Conservation (phyloP, 2,888 invertebrate species). For the Melitaea athalia region DNA sequence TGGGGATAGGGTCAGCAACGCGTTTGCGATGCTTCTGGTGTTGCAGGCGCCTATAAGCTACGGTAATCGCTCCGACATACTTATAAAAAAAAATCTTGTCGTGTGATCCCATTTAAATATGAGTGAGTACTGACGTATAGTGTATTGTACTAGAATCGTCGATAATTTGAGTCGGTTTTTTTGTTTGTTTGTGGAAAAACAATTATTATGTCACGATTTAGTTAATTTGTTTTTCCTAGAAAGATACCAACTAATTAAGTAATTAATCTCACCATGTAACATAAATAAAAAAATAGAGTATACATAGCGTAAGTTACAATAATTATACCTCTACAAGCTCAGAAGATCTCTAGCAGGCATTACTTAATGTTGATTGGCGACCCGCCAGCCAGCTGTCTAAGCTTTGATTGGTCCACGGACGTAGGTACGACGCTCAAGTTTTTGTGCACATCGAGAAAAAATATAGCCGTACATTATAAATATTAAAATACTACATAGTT, state of each 20-base stretch:
- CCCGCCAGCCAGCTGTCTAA: conserved; percentile 28
- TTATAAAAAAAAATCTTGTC: no score
- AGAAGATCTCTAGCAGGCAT: conserved; percentile 7
- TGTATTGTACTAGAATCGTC: no score
- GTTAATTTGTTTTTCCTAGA: not conserved
- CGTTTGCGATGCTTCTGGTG: no score
- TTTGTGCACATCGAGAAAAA: conserved; percentile 19
- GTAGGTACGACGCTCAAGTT: conserved; percentile 25
- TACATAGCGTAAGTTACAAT: conserved; percentile 4
- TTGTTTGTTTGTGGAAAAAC: no score
- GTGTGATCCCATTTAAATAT: no score
- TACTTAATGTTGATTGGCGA: conserved; percentile 24
- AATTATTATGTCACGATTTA: no score
- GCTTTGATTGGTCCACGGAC: conserved; percentile 18
- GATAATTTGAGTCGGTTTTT: no score
- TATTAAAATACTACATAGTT: conserved; percentile 4
- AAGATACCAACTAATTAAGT: not conserved
- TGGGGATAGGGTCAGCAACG: no score
- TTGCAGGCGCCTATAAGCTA: no score
- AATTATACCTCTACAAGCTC: conserved; percentile 7
- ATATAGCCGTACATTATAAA: not conserved
- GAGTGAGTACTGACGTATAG: no score
- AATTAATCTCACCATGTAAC: not conserved
- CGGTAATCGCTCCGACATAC: no score
- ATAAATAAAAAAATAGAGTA: not conserved